Conservation (phyloP, 1,140 invertebrate species). For the Drosophila mojavensis region DNA sequence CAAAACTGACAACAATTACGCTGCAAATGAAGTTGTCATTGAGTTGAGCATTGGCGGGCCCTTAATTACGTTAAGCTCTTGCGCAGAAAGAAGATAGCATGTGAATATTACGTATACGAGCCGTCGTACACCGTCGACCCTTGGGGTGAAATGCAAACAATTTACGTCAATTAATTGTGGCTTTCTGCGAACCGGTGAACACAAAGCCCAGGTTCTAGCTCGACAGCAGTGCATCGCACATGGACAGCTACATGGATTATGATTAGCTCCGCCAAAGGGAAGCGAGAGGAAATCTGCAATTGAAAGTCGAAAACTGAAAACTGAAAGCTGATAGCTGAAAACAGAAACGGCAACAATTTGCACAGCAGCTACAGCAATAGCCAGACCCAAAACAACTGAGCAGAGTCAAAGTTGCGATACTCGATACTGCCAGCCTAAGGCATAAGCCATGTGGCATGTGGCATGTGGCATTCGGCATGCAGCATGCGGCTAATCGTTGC, state of each 20-base stretch:
- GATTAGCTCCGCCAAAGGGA: constrained; percentile 36
- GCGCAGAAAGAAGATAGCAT: constrained; percentile 13
- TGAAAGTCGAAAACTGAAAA: constrained; percentile 4
- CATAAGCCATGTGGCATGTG: neutral
- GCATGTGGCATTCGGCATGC: neutral
- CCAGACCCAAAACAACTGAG: constrained; percentile 47
- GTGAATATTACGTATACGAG: constrained; percentile 42
- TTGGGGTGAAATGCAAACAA: constrained; percentile 31
- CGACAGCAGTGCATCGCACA: constrained; percentile 19
- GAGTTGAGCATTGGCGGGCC: constrained; percentile 29
- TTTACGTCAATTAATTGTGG: constrained; percentile 52
- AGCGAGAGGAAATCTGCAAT: constrained; percentile 21
- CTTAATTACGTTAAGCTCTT: constrained; percentile 48
- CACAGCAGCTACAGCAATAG: neutral
- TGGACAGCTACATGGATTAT: constrained; percentile 42
- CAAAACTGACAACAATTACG: constrained; percentile 9
- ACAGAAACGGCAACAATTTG: constrained; percentile 26
- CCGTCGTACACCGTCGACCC: neutral
- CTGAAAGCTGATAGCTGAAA: constrained; percentile 17
- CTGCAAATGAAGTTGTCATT: constrained; percentile 27
- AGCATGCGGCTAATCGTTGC: neutral
- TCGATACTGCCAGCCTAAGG: neutral
- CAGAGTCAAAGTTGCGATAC: constrained; percentile 26
- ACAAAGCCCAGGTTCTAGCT: constrained; percentile 31
- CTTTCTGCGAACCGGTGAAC: constrained; percentile 20